Base-by-base conservation (phyloP, 2,113 vertebrate species). In the Heterotilapia buettikoferi region DNA sequence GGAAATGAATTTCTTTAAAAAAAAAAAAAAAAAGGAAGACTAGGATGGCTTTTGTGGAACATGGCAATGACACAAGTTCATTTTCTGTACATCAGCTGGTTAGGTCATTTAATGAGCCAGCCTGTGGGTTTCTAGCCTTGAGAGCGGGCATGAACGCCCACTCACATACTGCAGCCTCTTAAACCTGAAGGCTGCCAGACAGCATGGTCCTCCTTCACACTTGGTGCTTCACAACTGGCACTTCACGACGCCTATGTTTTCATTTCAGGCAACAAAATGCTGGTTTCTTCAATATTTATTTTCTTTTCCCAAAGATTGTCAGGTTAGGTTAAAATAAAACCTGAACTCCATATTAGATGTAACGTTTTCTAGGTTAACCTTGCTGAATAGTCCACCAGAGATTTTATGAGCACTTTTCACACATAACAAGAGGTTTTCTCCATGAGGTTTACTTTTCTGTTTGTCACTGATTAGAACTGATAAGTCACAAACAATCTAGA, bases 41-140 rank as follows among this genome's bases (percentile, higher is more conserved):
- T 84, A 78, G 45, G 71, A 78, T 31, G 26, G 45, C 45, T 78
- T 78, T 31, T 50, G 33, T 40, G 24, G 45, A 36, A 21, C 11
- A 54, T 12, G 18, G 53, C 81, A 38, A 80, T 61, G 45, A 88
- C 45, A 84, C 54, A 4, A 38, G 31, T 66, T 88, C 57, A 83
- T 85, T 40, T 33, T 56, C 66, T 43, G 13, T 33, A 82, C 61
- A 53, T 24, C 57, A 73, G 56, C 90, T 7, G 21, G 56, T 13
- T 38, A 85, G 88, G 92, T 90, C 88, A 89, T 43, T 76, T 63
- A 87, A 88, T 85, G 90, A 89, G 63, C 7, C 16, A 24, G 80
- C 82, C 86, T 81, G 38, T 18, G 88, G 85, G 53, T 83, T 54
- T 79, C 8, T 21, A 40, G 85, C 84, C 84, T 85, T 21, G 29